These are phyloP conservation scores for Anorthoa munda DNA, from an alignment of 2,888 invertebrate species.

Conservation along the genomic window DNA sequence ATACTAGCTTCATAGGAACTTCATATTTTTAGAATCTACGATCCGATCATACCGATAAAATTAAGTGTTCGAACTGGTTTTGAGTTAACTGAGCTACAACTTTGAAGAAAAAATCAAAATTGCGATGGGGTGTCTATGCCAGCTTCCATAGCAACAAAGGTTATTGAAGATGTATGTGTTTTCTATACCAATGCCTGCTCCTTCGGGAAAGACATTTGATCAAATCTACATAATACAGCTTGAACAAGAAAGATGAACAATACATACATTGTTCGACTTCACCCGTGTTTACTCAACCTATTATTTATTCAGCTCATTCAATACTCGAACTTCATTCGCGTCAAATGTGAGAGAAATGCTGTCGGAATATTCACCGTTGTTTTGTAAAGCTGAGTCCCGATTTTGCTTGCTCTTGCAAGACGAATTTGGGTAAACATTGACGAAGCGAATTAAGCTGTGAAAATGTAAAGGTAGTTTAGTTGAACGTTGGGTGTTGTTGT, in stretches of 20 bases:
- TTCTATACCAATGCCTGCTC: neutral
- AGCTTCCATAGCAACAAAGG: no score
- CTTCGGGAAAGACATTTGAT: neutral
- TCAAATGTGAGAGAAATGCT: constrained; percentile 48
- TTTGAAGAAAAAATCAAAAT: no score
- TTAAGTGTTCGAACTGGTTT: no score
- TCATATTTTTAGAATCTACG: no score
- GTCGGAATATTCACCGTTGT: constrained; percentile 45
- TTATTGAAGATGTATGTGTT: neutral
- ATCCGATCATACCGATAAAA: no score
- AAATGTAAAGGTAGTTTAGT: constrained; percentile 22
- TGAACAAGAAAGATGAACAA: constrained; percentile 30
- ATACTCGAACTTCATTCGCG: constrained; percentile 52
- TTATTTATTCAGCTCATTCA: constrained; percentile 61
- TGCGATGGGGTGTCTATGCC: no score
- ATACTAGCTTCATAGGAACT: no score
- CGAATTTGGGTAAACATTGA: constrained; percentile 57
- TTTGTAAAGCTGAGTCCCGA: constrained; percentile 9
- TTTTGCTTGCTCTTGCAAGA: constrained; percentile 37
- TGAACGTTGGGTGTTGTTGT: constrained; percentile 1
- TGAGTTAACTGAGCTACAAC: no score
- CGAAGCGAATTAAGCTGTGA: constrained; percentile 13
- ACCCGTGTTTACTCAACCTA: constrained; percentile 37
- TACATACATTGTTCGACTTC: constrained; percentile 22
- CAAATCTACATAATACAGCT: neutral